Evolutionary conservation across 2,888 invertebrate genomes (phyloP).

Genomic region (Dicranocentrus wangi): DNA sequence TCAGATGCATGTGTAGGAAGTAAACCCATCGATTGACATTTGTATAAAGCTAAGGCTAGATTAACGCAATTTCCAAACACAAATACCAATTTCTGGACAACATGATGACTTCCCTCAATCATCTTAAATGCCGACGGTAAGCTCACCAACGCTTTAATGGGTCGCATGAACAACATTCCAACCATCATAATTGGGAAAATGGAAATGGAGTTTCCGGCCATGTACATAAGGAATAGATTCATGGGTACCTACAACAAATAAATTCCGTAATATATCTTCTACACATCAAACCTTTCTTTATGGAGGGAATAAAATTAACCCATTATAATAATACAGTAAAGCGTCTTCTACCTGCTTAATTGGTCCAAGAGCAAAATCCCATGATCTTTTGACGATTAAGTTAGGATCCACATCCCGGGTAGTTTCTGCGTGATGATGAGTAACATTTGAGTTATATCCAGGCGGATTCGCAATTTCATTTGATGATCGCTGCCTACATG

Average conservation of each 20-base stretch:
- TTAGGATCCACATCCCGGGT: conserved; percentile 88
- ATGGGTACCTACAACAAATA: conserved; percentile 82
- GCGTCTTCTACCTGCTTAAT: conserved; percentile 86
- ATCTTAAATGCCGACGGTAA: conserved; percentile 85
- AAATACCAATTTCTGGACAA: conserved; percentile 93
- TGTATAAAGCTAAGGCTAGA: conserved; percentile 92
- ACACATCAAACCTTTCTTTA: conserved; percentile 9
- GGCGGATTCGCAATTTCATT: conserved; percentile 85
- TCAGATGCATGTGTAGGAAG: conserved; percentile 97
- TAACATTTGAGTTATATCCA: conserved; percentile 83
- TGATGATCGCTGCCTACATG: conserved; percentile 62
- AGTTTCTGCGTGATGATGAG: conserved; percentile 84
- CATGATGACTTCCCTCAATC: conserved; percentile 92
- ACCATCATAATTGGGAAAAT: conserved; percentile 99
- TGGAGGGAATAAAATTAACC: no score
- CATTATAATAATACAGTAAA: no score
- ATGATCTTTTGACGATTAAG: conserved; percentile 93
- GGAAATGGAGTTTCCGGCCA: conserved; percentile 99
- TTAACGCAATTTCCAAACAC: conserved; percentile 94
- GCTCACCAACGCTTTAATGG: conserved; percentile 87
- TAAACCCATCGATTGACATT: conserved; percentile 98
- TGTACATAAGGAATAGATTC: conserved; percentile 99
- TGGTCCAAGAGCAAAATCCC: conserved; percentile 96
- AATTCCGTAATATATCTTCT: no score
- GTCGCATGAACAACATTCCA: conserved; percentile 97